Percentiles rank a stretch among this genome's conserved stretches.
These are phyloP conservation scores for Cephus spinipes DNA, from an alignment of 2,888 invertebrate genomes.

Conservation along the genomic window DNA sequence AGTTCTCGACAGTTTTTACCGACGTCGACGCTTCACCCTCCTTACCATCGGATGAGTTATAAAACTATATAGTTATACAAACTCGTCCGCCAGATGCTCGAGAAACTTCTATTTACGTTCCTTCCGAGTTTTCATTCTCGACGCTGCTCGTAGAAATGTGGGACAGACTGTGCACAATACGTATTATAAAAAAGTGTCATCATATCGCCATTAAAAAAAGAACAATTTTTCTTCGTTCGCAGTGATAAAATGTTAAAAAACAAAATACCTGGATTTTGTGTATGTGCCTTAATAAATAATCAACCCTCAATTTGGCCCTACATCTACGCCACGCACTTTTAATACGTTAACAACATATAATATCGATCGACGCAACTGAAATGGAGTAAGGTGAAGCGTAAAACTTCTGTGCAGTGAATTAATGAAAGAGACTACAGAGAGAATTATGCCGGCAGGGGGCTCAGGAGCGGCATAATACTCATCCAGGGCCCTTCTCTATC, in stretches of 20 bases:
- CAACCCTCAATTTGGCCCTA: not conserved
- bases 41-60: not conserved
- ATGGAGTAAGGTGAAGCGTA: conserved; percentile 32
- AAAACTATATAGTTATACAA: too few relatives aligned
- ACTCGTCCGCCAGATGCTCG: not conserved
- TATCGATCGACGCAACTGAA: not conserved
- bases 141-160: not conserved
- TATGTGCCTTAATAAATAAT: not conserved
- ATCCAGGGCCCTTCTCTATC: conserved; percentile 26
- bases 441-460: conserved; percentile 32
- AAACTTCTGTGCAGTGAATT: conserved; percentile 20
- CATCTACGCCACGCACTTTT: not conserved
- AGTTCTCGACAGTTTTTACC: not conserved
- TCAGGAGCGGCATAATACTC: conserved; percentile 34
- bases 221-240: conserved; percentile 5
- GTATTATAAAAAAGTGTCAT: not conserved
- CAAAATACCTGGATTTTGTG: not conserved
- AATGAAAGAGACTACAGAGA: conserved; percentile 22
- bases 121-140: not conserved
- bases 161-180: not conserved
- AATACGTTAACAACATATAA: conserved; percentile 6
- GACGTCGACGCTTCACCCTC: not conserved
- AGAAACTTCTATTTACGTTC: not conserved
- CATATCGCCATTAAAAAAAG: too few relatives aligned
- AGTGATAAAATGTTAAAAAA: conserved; percentile 12